A percentile compares a stretch with the other conserved stretches of the same genome.
Conservation (phyloP, 2,888 invertebrate genomes). For the Bursaphelenchus okinawaensis region DNA sequence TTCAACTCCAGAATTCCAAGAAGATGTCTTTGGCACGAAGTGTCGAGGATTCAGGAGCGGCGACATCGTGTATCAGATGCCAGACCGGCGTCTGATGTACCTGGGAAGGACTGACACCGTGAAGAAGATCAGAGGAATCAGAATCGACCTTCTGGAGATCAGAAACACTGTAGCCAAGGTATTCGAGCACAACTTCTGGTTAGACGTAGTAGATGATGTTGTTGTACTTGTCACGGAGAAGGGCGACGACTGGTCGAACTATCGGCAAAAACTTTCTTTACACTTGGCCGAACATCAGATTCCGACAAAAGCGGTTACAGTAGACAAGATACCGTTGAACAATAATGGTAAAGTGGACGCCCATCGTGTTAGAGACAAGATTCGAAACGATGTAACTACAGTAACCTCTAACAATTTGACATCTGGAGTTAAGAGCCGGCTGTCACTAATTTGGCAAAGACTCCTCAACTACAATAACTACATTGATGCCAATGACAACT, state of each 20-base stretch:
- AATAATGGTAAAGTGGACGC: conserved; percentile 39
- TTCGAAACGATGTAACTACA: neutral
- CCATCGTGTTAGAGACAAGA: neutral
- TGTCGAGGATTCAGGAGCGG: conserved; percentile 20
- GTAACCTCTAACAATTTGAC: conserved; percentile 1
- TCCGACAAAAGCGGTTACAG: conserved; percentile 30
- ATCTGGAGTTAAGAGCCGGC: neutral
- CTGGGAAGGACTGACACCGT: conserved; percentile 40
- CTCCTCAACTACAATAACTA: neutral
- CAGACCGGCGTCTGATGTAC: conserved; percentile 14
- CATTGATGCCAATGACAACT: conserved; percentile 22
- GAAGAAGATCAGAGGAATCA: conserved; percentile 31
- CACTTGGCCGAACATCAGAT: conserved; percentile 14
- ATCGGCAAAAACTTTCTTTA: neutral
- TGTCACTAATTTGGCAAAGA: conserved; percentile 18
- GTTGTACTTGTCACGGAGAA: conserved; percentile 9
- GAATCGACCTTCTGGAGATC: conserved; percentile 16
- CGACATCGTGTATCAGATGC: conserved; percentile 17
- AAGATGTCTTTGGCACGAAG: neutral
- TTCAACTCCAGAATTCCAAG: neutral
- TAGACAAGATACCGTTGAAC: conserved; percentile 33
- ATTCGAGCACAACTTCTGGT: neutral
- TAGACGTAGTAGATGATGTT: neutral
- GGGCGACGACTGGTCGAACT: neutral
- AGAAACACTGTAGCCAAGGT: neutral